A percentile compares a stretch with the other conserved stretches of the same genome.
Evolutionary conservation across 2,797 vertebrate species (phyloP).

Genomic region (Acanthis flammea): DNA sequence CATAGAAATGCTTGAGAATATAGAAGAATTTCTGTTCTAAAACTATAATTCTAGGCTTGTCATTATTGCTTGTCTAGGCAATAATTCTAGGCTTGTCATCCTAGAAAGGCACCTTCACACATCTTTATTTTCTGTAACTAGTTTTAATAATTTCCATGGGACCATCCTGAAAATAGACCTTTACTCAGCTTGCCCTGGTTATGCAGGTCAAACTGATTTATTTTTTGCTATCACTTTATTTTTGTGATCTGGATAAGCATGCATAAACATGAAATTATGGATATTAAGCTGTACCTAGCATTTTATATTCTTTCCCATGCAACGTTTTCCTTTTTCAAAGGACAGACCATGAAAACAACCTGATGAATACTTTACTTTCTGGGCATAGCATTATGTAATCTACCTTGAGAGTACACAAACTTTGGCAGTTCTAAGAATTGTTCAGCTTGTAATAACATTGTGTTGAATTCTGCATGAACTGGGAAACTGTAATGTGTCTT

Average conservation of each 20-base stretch:
- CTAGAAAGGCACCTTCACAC: constrained; percentile 64
- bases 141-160: constrained; percentile 64
- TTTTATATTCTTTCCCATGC: constrained; percentile 36
- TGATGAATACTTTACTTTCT: background rate
- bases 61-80: constrained; percentile 44
- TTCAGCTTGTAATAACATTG: background rate
- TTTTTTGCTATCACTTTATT: constrained; percentile 49
- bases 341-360: background rate
- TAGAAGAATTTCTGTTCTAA: constrained; percentile 45
- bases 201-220: constrained; percentile 56
- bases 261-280: constrained; percentile 56
- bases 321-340: background rate
- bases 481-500: background rate
- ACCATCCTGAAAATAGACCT: constrained; percentile 43
- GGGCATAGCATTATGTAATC: background rate
- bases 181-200: constrained; percentile 43
- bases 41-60: constrained; percentile 59
- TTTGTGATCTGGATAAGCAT: constrained; percentile 39
- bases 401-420: background rate
- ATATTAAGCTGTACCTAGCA: constrained; percentile 28
- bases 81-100: constrained; percentile 57
- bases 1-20: constrained; percentile 18
- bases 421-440: background rate
- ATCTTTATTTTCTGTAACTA: constrained; percentile 66
- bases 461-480: background rate